Conservation (phyloP, 1,140 invertebrate genomes). For the Scaptomyza hsui region DNA sequence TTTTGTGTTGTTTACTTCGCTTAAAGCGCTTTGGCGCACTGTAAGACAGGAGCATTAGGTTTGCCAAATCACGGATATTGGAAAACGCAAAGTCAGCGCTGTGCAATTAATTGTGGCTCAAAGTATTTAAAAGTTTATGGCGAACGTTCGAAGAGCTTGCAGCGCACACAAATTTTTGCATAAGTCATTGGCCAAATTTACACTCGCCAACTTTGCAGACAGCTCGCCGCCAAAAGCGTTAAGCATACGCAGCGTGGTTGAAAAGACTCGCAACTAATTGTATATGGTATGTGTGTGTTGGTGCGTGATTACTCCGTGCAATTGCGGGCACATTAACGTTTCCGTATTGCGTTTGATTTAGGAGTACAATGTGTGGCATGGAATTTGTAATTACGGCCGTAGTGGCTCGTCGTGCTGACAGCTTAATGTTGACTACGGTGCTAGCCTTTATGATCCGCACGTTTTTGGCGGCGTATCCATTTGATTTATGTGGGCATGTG, state of each 20-base stretch:
- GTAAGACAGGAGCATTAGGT: conserved; percentile 1
- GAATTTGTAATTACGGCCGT: conserved; percentile 67
- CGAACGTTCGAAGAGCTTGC: conserved; percentile 12
- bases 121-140: conserved; percentile 47
- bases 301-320: conserved; percentile 74
- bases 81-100: conserved; percentile 55
- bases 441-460: conserved; percentile 66
- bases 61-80: conserved; percentile 27
- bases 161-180: conserved; percentile 14
- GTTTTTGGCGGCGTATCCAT: conserved; percentile 51
- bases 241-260: conserved; percentile 48
- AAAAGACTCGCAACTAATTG: conserved; percentile 22
- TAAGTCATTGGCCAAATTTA: conserved; percentile 65
- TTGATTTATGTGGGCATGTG: conserved; percentile 59
- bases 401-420: conserved; percentile 49
- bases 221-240: conserved; percentile 21
- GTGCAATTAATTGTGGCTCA: conserved; percentile 58
- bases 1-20: not conserved
- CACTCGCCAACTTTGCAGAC: conserved; percentile 58
- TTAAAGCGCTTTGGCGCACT: conserved; percentile 2
- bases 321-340: conserved; percentile 74
- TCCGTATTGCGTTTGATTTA: conserved; percentile 76
- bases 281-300: not conserved
- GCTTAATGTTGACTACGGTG: conserved; percentile 46
- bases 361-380: conserved; percentile 62